Conservation (phyloP, 2,113 vertebrate species). For the Melanocharis versteri region DNA sequence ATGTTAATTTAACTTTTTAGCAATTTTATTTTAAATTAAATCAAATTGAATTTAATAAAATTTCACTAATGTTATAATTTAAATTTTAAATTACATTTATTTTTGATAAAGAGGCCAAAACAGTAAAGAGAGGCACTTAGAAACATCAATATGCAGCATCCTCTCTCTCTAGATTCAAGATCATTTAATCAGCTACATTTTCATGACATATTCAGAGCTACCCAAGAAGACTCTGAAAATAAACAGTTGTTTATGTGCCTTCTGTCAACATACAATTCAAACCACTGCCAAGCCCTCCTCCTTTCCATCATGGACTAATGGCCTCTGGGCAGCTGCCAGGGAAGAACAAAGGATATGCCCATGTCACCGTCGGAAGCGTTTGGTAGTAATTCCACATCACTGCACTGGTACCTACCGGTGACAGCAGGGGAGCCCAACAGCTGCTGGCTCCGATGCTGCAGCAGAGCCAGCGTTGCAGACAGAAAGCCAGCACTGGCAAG, state of each 20-base stretch:
- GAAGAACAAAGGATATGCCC: slow-evolving; percentile 4
- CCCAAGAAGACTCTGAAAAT: slow-evolving; percentile 7
- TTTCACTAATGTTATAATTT: background rate
- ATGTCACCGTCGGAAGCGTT: slow-evolving; percentile 33
- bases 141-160: background rate
- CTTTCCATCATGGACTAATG: slow-evolving; percentile 3
- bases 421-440: slow-evolving; percentile 16
- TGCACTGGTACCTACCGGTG: slow-evolving; percentile 30
- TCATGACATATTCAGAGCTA: background rate
- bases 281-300: slow-evolving; percentile 39
- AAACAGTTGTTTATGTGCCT: slow-evolving; percentile 38
- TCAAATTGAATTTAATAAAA: background rate
- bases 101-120: background rate
- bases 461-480: background rate
- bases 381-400: slow-evolving; percentile 13
- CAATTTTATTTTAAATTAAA: background rate
- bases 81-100: slow-evolving; percentile 17
- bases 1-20: background rate
- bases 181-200: background rate
- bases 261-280: slow-evolving; percentile 25
- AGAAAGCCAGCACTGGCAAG: background rate
- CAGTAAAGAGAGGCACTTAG: background rate
- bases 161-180: background rate
- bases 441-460: background rate
- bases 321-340: slow-evolving; percentile 54